These are phyloP conservation scores for Dascillus cervinus DNA, from an alignment of 2,888 invertebrate genomes.

Conservation along the genomic window DNA sequence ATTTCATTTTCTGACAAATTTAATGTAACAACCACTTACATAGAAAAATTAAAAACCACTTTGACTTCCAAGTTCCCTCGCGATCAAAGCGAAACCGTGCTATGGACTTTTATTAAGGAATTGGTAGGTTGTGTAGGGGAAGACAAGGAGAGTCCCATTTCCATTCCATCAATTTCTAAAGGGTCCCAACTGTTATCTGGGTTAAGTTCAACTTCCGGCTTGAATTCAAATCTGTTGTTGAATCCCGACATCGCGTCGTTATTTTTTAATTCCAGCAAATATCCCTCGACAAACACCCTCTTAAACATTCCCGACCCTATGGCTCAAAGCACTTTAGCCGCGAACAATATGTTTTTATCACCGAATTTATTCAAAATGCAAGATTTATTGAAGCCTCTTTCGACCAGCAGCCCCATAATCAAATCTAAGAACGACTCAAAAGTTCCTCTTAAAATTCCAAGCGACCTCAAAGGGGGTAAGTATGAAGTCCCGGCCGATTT, in stretches of 20 bases:
- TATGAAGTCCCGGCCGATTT: constrained; percentile 50
- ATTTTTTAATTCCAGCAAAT: constrained; percentile 59
- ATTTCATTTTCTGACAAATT: constrained; percentile 61
- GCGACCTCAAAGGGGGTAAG: constrained; percentile 40
- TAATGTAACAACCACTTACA: constrained; percentile 63
- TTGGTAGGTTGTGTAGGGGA: constrained; percentile 67
- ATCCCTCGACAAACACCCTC: constrained; percentile 52
- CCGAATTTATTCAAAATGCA: constrained; percentile 65
- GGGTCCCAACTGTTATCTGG: constrained; percentile 31
- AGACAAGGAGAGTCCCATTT: constrained; percentile 55
- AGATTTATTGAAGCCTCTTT: constrained; percentile 53
- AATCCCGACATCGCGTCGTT: constrained; percentile 60
- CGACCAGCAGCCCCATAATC: constrained; percentile 49
- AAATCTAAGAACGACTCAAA: constrained; percentile 25
- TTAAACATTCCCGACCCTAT: constrained; percentile 67
- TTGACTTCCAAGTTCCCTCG: constrained; percentile 74
- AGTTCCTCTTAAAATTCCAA: constrained; percentile 32
- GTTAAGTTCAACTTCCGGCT: constrained; percentile 35
- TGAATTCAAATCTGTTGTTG: constrained; percentile 56
- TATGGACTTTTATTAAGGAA: constrained; percentile 75
- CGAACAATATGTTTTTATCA: constrained; percentile 72
- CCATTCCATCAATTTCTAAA: constrained; percentile 46
- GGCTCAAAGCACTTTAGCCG: constrained; percentile 65
- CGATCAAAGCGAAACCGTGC: constrained; percentile 65
- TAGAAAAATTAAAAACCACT: constrained; percentile 80